These are phyloP conservation scores for Platyura marginata DNA, from an alignment of 1,140 invertebrate species.

Conservation along the genomic window DNA sequence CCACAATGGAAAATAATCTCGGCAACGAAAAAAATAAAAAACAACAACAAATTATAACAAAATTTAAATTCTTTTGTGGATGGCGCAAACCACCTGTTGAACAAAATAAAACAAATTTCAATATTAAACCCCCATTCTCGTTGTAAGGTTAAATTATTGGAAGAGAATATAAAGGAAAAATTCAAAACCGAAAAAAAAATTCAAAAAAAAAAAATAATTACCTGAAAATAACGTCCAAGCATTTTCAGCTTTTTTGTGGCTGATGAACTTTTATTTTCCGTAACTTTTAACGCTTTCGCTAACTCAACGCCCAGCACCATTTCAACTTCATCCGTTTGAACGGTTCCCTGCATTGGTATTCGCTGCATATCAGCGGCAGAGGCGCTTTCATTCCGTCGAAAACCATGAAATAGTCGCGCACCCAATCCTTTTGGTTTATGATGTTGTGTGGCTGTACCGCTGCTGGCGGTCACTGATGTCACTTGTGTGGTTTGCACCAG, in stretches of 20 bases:
- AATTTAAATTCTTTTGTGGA: not conserved
- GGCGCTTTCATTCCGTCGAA: not conserved
- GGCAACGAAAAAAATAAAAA: too few relatives aligned
- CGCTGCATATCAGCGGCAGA: conserved; percentile 2
- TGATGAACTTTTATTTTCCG: conserved; percentile 25
- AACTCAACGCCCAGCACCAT: conserved; percentile 18
- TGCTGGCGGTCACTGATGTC: conserved; percentile 11
- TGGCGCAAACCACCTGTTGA: not conserved
- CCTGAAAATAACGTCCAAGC: conserved; percentile 43
- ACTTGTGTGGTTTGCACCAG: conserved; percentile 7
- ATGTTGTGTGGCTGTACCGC: conserved; percentile 11
- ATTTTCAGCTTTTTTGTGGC: conserved; percentile 35
- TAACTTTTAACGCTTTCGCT: conserved; percentile 22
- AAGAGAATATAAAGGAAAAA: too few relatives aligned
- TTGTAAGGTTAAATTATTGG: too few relatives aligned
- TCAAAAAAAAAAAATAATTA: conserved; percentile 11
- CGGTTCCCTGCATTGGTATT: conserved; percentile 9
- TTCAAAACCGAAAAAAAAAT: not conserved
- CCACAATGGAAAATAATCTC: too few relatives aligned
- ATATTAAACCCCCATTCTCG: too few relatives aligned
- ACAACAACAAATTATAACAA: not conserved
- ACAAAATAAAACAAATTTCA: not conserved
- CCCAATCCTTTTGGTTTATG: conserved; percentile 26
- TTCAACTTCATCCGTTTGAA: conserved; percentile 17
- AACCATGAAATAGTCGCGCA: conserved; percentile 26